Evolutionary conservation across 2,888 invertebrate genomes (phyloP), one percentile per base, ranked within the genome.

Genomic region (Drosophila niveifrons): DNA sequence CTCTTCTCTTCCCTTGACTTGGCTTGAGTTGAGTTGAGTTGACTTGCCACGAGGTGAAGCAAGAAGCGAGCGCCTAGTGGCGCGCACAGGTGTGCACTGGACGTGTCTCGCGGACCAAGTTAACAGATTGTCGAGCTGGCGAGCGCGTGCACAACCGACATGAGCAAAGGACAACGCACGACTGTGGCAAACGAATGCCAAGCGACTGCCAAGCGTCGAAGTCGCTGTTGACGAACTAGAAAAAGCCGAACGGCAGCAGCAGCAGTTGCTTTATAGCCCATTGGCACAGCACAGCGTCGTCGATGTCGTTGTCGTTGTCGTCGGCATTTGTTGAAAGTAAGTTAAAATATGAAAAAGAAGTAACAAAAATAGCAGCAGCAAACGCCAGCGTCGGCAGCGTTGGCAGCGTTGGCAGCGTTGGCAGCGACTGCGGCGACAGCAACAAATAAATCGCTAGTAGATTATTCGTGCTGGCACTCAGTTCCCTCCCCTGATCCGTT

Each of bases 111-210:
- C 72, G 66, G 66, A 67, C 56, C 75, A 66, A 78, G 74, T 78
- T 67, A 63, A 71, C 52, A 67, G 69, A 64, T 75, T 69, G 67
- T 71, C 62, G 59, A 48, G 43, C 15, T 67, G 74, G 61, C 63
- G 57, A 74, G 83, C 88, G 77, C 77, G 89, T 59, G 69, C 89
- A 88, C 90, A 86, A 85, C 85, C 86, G 77, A 79, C 72, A 77
- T 75, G 53, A 89, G 84, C 90, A 89, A 90, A 90, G 90, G 88
- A 86, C 84, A 84, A 86, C 77, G 88, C 81, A 86, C 86, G 90
- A 86, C 86, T 86, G 86, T 53, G 68, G 50, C 63, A 31, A 66
- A 66, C 84, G 81, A 71, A 13, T 47, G 46, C 53, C 48, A 31
- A 11, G 34, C 43, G 57, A 50, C 65, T 47, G 46, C 53, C 48